Conservation (phyloP, 30 jellyfish, hydroid and myxozoan genomes). For the Mastigias papua region DNA sequence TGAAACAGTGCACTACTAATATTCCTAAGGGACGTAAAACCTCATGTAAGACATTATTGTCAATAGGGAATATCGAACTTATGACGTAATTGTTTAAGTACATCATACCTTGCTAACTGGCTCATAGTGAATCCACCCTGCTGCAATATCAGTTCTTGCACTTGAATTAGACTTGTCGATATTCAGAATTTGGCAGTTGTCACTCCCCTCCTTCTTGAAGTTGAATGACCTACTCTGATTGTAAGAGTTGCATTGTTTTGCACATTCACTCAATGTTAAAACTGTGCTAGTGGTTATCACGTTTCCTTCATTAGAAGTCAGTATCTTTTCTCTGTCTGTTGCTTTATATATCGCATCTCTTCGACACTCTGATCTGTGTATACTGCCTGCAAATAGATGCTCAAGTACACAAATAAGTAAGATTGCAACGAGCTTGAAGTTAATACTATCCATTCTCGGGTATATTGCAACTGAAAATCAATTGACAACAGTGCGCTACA, state of each 20-base stretch:
- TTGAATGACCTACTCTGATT: constrained; percentile 18
- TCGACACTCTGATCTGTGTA: constrained; percentile 37
- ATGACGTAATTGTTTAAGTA: no score
- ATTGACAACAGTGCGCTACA: no score
- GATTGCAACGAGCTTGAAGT: no score
- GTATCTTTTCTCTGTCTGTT: constrained; percentile 16
- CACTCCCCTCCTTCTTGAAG: constrained; percentile 18
- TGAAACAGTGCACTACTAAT: no score
- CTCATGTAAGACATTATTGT: no score
- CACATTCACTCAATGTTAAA: constrained; percentile 8
- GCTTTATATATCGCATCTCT: constrained; percentile 28
- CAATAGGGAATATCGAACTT: no score
- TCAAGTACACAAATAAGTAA: background rate
- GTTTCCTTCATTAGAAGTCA: background rate
- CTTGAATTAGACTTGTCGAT: constrained; percentile 15
- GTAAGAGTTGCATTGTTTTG: constrained; percentile 24
- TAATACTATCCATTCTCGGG: no score
- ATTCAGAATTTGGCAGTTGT: constrained; percentile 22
- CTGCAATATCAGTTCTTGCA: background rate
- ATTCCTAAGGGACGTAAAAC: no score
- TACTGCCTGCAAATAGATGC: background rate
- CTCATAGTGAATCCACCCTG: constrained; percentile 48
- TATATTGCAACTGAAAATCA: no score
- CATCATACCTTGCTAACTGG: constrained; percentile 24
- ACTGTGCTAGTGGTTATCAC: background rate